Evolutionary conservation across 2,797 vertebrate species (phyloP).

Genomic region (Phrynocephalus vlangalii): DNA sequence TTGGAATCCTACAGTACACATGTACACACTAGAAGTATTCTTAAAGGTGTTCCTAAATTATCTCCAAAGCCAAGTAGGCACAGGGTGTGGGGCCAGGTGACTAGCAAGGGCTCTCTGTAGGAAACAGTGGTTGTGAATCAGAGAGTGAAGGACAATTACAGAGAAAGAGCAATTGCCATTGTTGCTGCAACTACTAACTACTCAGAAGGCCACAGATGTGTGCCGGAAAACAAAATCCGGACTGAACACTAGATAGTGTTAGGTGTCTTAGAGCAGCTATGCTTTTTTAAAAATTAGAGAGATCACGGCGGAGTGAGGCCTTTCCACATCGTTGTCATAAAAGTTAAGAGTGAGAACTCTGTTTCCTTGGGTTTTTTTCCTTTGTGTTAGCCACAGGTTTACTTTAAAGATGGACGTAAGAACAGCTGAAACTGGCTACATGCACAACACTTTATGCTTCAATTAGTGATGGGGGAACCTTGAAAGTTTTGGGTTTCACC

Average conservation of each 20-base stretch:
- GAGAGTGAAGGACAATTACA: slow-evolving; percentile 25
- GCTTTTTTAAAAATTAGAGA: slow-evolving; percentile 32
- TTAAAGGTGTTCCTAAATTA: background rate
- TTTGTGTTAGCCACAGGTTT: slow-evolving; percentile 45
- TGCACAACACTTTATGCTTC: slow-evolving; percentile 37
- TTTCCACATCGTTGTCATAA: slow-evolving; percentile 40
- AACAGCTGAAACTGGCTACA: slow-evolving; percentile 47
- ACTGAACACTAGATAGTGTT: background rate
- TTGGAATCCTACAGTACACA: background rate
- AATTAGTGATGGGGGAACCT: slow-evolving; percentile 57
- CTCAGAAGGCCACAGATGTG: slow-evolving; percentile 6
- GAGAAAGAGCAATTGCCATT: background rate
- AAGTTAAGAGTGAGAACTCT: slow-evolving; percentile 50
- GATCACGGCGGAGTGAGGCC: background rate
- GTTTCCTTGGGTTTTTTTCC: slow-evolving; percentile 48
- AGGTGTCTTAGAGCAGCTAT: slow-evolving; percentile 18
- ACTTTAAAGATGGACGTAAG: slow-evolving; percentile 63
- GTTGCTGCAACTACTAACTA: background rate
- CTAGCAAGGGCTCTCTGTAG: too few relatives aligned
- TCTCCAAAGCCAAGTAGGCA: background rate
- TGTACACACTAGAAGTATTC: too few relatives aligned
- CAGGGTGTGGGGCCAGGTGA: background rate
- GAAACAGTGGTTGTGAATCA: background rate
- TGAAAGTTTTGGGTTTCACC: slow-evolving; percentile 54
- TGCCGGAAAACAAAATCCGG: background rate